These are phyloP conservation scores for Gerris lacustris DNA, from an alignment of 2,888 invertebrate species.

Conservation along the genomic window DNA sequence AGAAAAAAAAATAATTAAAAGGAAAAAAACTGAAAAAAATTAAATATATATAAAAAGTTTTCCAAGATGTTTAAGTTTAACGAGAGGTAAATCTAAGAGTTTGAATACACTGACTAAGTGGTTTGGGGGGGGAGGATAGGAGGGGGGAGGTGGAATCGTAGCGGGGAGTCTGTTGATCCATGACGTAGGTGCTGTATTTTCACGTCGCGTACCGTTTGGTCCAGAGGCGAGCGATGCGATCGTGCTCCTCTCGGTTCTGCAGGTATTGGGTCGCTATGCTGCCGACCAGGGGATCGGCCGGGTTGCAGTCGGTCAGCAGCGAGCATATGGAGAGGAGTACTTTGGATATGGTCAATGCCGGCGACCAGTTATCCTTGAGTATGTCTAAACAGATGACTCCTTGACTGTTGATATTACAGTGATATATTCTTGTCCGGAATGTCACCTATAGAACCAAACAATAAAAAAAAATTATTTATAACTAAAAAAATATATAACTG, in stretches of 20 bases:
- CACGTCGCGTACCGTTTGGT: constrained; percentile 95
- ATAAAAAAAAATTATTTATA: constrained; percentile 7
- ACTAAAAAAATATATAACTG: background rate
- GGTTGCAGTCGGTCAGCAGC: constrained; percentile 95
- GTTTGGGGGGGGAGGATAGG: background rate
- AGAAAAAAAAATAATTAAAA: too few relatives aligned
- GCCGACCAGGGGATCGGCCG: constrained; percentile 93
- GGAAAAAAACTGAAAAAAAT: too few relatives aligned
- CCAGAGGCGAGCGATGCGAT: constrained; percentile 95
- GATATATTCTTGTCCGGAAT: constrained; percentile 94
- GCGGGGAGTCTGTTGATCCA: background rate
- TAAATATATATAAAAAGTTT: too few relatives aligned
- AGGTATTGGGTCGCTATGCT: constrained; percentile 97
- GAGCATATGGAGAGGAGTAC: constrained; percentile 96
- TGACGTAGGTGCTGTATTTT: constrained; percentile 33
- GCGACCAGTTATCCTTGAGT: constrained; percentile 97
- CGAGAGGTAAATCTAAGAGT: background rate
- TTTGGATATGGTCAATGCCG: constrained; percentile 96
- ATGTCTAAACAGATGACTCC: constrained; percentile 97
- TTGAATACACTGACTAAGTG: constrained; percentile 3
- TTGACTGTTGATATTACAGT: constrained; percentile 98
- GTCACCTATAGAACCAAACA: constrained; percentile 50
- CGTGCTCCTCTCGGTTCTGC: constrained; percentile 94
- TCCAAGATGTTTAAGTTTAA: background rate
- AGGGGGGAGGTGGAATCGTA: background rate